phyloP scores from a whole-genome alignment of 2,797 vertebrate species.

The Leuciscus waleckii region DNA sequence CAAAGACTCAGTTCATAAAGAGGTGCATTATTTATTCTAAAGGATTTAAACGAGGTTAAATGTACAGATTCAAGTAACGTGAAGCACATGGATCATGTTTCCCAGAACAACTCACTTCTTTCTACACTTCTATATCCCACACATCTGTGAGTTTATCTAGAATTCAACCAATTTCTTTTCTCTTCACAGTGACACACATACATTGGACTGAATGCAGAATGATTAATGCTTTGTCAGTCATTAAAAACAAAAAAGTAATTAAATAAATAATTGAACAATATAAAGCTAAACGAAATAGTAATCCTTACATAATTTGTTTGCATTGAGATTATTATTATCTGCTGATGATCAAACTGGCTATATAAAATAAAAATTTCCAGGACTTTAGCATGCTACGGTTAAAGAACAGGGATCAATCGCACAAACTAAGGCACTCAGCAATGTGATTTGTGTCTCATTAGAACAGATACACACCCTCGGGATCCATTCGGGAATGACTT shows the following conservation, averaged over 20 bases:
- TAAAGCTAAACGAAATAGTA: background rate
- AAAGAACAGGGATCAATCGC: slow-evolving; percentile 27
- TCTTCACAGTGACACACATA: background rate
- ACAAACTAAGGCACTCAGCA: slow-evolving; percentile 55
- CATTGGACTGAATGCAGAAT: background rate
- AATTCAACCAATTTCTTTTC: background rate
- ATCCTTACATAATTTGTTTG: background rate
- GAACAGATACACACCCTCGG: background rate
- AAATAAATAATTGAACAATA: background rate
- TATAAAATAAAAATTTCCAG: slow-evolving; percentile 2
- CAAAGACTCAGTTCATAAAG: slow-evolving; percentile 16
- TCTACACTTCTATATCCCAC: background rate
- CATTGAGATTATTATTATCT: background rate
- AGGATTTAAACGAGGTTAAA: background rate
- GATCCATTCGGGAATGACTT: background rate
- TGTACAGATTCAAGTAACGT: background rate
- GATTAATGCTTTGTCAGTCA: background rate
- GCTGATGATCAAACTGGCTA: background rate
- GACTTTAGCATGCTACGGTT: slow-evolving; percentile 41
- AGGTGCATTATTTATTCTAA: background rate
- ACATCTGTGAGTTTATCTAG: background rate
- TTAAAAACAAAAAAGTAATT: background rate
- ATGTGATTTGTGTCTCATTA: slow-evolving; percentile 1
- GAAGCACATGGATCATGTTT: background rate
- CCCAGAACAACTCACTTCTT: background rate